These are phyloP conservation scores for Austrofundulus limnaeus DNA, from an alignment of 2,113 vertebrate genomes.

Conservation along the genomic window DNA sequence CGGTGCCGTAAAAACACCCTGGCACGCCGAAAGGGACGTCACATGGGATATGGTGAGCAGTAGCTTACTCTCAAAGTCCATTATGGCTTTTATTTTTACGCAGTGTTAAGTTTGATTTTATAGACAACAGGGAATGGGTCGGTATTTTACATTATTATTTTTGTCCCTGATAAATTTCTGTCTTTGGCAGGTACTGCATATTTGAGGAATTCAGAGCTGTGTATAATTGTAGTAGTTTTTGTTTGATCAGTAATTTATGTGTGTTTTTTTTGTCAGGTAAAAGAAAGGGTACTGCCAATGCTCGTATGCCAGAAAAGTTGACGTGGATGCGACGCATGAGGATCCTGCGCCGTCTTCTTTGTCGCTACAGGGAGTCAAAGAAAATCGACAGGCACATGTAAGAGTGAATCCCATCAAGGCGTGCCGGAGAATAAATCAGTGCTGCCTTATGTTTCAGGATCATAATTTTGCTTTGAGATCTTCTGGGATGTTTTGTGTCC, in stretches of 20 bases:
- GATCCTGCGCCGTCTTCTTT: conserved; percentile 90
- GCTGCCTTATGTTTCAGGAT: not conserved
- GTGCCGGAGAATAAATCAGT: not conserved
- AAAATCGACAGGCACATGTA: conserved; percentile 98
- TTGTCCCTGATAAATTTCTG: not conserved
- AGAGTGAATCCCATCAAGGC: conserved; percentile 42
- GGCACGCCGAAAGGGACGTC: conserved; percentile 93
- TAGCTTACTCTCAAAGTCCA: not conserved
- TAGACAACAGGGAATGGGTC: not conserved
- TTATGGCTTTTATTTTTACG: too few relatives aligned
- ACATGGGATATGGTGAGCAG: conserved; percentile 91
- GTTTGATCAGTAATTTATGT: not conserved
- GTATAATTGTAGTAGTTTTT: not conserved
- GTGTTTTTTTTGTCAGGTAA: conserved; percentile 82
- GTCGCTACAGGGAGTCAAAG: conserved; percentile 94
- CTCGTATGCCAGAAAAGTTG: conserved; percentile 95
- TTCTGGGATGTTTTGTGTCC: not conserved
- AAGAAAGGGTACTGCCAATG: conserved; percentile 95
- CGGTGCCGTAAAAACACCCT: conserved; percentile 94
- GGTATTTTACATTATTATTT: not conserved
- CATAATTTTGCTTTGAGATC: not conserved
- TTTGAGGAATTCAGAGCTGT: not conserved
- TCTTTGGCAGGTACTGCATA: not conserved
- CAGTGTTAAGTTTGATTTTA: not conserved
- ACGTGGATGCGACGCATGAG: conserved; percentile 96